Conservation (phyloP, 2,797 vertebrate species). For the Sus cebifrons region DNA sequence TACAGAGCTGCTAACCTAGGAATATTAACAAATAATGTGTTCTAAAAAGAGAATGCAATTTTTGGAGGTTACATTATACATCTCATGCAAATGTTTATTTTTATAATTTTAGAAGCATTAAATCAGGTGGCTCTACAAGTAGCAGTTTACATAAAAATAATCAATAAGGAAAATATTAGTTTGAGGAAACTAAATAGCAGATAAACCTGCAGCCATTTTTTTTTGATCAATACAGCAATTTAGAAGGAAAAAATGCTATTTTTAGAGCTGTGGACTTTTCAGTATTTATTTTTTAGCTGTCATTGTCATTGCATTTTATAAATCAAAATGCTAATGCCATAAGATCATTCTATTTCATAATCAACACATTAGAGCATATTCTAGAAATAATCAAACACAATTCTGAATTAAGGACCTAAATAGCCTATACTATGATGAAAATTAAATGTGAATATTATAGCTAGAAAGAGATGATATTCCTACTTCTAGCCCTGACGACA, state of each 20-base stretch:
- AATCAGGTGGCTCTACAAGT: slow-evolving; percentile 72
- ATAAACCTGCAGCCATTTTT: slow-evolving; percentile 61
- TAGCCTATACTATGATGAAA: slow-evolving; percentile 46
- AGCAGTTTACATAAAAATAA: slow-evolving; percentile 77
- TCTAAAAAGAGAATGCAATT: slow-evolving; percentile 74
- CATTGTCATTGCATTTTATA: slow-evolving; percentile 77
- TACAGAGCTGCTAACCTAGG: slow-evolving; percentile 63
- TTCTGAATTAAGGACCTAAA: slow-evolving; percentile 72
- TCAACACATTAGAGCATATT: slow-evolving; percentile 54
- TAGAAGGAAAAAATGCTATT: slow-evolving; percentile 75
- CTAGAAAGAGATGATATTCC: slow-evolving; percentile 66
- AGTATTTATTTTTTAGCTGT: slow-evolving; percentile 85
- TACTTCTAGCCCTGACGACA: slow-evolving; percentile 60
- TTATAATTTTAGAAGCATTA: slow-evolving; percentile 87
- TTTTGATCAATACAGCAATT: slow-evolving; percentile 72
- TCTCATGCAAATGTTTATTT: slow-evolving; percentile 88
- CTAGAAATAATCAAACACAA: slow-evolving; percentile 64
- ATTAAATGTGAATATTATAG: slow-evolving; percentile 71
- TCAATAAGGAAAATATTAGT: slow-evolving; percentile 76
- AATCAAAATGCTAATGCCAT: slow-evolving; percentile 78
- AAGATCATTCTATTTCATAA: slow-evolving; percentile 64
- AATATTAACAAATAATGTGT: slow-evolving; percentile 63
- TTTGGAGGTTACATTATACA: slow-evolving; percentile 79
- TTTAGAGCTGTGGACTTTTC: slow-evolving; percentile 74
- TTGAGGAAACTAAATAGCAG: slow-evolving; percentile 76